phyloP scores from a whole-genome alignment of 37 sponge, comb jelly and placozoan species.

The Oscarella lobularis region DNA sequence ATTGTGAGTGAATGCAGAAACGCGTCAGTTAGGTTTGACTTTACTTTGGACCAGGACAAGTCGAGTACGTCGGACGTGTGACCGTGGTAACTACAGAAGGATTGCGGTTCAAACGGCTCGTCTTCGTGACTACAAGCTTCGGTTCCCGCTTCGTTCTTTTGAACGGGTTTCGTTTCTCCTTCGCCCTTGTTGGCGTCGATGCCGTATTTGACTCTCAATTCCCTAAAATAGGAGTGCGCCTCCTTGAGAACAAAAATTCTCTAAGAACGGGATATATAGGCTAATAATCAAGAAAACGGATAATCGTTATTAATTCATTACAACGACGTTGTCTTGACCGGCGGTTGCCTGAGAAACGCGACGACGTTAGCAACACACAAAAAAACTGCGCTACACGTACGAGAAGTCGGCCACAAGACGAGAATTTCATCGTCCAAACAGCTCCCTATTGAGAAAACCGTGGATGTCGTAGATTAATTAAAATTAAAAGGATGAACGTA shows the following conservation, averaged over 20 bases:
- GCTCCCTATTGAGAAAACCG: constrained; percentile 2
- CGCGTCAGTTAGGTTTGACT: background rate
- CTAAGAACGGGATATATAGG: constrained; percentile 18
- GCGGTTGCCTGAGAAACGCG: constrained; percentile 42
- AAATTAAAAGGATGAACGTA: no score
- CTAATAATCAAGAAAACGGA: no score
- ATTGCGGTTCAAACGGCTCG: constrained; percentile 7
- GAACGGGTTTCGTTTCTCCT: no score
- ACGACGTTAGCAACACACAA: background rate
- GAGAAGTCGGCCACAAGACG: constrained; percentile 3
- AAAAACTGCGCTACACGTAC: constrained; percentile 1
- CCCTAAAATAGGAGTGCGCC: constrained; percentile 55
- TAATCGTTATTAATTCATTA: no score
- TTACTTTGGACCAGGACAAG: constrained; percentile 84
- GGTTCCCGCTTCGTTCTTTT: background rate
- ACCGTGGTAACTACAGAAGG: constrained; percentile 66
- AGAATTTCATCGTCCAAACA: constrained; percentile 12
- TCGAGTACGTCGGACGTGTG: constrained; percentile 82
- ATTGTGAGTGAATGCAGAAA: no score
- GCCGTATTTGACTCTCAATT: constrained; percentile 42
- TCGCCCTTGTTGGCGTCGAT: background rate
- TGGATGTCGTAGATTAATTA: no score
- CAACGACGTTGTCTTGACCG: constrained; percentile 75
- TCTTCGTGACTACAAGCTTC: background rate
- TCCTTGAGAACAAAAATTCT: constrained; percentile 64